These are phyloP conservation scores for Drosophila sproati DNA, from an alignment of 1,140 invertebrate genomes.

Conservation along the genomic window DNA sequence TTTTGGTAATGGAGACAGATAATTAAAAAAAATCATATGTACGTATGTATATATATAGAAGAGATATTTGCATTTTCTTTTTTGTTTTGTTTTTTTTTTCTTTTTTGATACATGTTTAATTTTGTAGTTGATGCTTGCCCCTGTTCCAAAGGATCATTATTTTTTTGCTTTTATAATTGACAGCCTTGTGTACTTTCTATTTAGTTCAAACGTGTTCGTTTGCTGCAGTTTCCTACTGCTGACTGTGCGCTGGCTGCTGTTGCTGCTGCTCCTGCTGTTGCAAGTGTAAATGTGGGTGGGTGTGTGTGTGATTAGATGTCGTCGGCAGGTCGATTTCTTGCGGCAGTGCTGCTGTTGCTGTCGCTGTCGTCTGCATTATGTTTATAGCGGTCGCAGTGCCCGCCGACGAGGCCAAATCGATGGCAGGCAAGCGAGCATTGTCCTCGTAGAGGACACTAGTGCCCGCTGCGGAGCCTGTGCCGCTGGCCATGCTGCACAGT, in stretches of 20 bases:
- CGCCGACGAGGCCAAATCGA: conserved; percentile 75
- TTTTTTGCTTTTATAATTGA: conserved; percentile 47
- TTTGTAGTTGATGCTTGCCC: conserved; percentile 19
- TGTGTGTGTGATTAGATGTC: conserved; percentile 64
- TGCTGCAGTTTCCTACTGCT: conserved; percentile 41
- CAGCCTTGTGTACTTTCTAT: conserved; percentile 47
- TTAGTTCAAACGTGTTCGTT: conserved; percentile 51
- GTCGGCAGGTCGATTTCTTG: conserved; percentile 58
- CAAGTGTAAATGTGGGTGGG: conserved; percentile 70
- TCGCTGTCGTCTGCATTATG: conserved; percentile 49
- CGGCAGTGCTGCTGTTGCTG: conserved; percentile 36
- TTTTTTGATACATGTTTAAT: conserved; percentile 29
- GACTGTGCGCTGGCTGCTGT: conserved; percentile 51
- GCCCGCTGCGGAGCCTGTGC: conserved; percentile 11
- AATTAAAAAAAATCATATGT: conserved; percentile 10
- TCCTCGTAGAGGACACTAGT: conserved; percentile 45
- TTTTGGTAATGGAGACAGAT: conserved; percentile 42
- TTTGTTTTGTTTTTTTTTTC: conserved; percentile 19
- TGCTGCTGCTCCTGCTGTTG: conserved; percentile 53
- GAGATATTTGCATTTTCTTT: conserved; percentile 34
- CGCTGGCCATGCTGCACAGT: conserved; percentile 29
- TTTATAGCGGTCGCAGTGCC: conserved; percentile 72
- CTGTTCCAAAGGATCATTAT: conserved; percentile 24
- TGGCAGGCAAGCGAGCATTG: conserved; percentile 52
- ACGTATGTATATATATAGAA: conserved; percentile 9